Percentiles rank a stretch among this genome's conserved stretches.
Evolutionary conservation across 2,888 invertebrate species (phyloP).

Genomic region (Heteromyza rotundicornis): DNA sequence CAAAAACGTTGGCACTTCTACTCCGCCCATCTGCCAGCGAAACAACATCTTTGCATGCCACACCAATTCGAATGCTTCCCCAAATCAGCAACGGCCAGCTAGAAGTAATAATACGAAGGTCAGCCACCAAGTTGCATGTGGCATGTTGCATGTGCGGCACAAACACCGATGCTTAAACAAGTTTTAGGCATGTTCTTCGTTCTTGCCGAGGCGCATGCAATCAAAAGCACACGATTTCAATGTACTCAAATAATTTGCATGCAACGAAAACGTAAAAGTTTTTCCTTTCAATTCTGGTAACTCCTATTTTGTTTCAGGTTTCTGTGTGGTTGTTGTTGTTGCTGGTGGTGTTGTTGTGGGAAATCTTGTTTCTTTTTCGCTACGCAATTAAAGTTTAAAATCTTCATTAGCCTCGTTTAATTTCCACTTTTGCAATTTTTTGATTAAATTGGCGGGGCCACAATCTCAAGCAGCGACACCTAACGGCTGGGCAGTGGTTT

Average conservation of each 20-base stretch:
- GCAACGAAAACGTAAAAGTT: background rate
- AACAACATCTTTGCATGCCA: background rate
- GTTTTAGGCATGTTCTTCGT: slow-evolving; percentile 7
- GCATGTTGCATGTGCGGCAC: background rate
- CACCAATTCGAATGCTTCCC: too few species aligned
- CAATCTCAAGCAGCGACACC: background rate
- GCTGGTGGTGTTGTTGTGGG: background rate
- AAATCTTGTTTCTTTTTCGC: background rate
- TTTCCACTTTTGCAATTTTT: slow-evolving; percentile 39
- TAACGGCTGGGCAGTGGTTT: background rate
- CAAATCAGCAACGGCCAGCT: too few species aligned
- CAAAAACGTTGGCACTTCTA: too few species aligned
- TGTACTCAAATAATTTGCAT: slow-evolving; percentile 2
- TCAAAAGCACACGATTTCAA: background rate
- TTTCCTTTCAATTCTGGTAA: too few species aligned
- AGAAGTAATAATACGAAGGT: too few species aligned
- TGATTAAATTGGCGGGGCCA: background rate
- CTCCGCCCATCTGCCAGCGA: too few species aligned
- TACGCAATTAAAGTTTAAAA: slow-evolving; percentile 35
- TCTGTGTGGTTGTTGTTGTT: background rate
- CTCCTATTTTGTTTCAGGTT: too few species aligned
- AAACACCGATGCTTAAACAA: slow-evolving; percentile 10
- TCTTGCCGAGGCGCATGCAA: slow-evolving; percentile 1
- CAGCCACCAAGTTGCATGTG: background rate
- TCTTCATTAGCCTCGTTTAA: slow-evolving; percentile 55